These are phyloP conservation scores for Isotomurus palustris DNA, from an alignment of 2,888 invertebrate genomes.

Conservation along the genomic window DNA sequence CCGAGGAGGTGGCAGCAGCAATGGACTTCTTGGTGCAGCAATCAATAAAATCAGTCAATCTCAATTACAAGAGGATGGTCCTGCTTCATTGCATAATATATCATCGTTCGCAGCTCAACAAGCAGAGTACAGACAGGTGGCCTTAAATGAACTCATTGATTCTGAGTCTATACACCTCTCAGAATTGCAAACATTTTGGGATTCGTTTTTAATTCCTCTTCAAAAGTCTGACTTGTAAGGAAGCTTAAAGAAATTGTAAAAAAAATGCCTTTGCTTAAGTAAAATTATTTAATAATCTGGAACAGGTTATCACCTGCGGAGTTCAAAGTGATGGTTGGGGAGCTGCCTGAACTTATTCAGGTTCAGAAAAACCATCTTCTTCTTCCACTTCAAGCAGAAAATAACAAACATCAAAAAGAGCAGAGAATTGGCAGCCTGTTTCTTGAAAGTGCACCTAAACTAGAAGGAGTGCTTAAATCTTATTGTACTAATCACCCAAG, in stretches of 20 bases:
- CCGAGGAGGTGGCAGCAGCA: no score
- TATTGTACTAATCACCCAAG: constrained; percentile 88
- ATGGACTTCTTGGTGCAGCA: no score
- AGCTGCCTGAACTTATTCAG: constrained; percentile 74
- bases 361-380: constrained; percentile 15
- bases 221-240: constrained; percentile 81
- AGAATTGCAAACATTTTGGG: constrained; percentile 58
- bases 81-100: no score
- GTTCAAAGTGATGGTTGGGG: constrained; percentile 79
- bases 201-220: constrained; percentile 64
- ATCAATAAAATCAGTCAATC: no score
- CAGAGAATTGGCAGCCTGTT: constrained; percentile 89
- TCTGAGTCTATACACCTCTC: constrained; percentile 87
- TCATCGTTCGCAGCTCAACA: constrained; percentile 52
- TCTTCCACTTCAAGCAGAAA: background rate
- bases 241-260: constrained; percentile 1
- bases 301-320: constrained; percentile 75
- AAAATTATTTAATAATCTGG: background rate
- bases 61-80: no score
- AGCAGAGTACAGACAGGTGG: constrained; percentile 76
- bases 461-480: constrained; percentile 76
- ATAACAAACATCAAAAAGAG: constrained; percentile 55
- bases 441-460: constrained; percentile 72
- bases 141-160: constrained; percentile 83
- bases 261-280: constrained; percentile 45